phyloP scores from a whole-genome alignment of 92 coral and sea anemone species.

The Bergia sp. region DNA sequence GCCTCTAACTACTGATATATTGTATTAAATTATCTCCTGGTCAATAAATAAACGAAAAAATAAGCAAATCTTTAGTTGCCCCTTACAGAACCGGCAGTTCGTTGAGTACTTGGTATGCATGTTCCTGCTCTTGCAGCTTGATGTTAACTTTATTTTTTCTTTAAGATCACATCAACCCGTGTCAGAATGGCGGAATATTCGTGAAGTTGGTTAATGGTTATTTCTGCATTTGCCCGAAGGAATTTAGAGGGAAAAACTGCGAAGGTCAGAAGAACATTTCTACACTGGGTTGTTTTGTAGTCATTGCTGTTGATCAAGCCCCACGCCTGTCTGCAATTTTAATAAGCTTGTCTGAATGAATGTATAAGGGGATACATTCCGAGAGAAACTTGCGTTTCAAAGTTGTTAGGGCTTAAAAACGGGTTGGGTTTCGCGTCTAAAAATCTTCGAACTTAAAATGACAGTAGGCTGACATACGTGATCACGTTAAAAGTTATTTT shows the following conservation, averaged over 20 bases:
- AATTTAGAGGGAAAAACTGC: slow-evolving; percentile 87
- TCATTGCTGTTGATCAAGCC: neutral
- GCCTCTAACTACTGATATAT: neutral
- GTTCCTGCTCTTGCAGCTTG: neutral
- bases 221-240: slow-evolving; percentile 92
- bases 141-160: slow-evolving; percentile 2
- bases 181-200: slow-evolving; percentile 92
- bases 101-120: neutral
- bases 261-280: slow-evolving; percentile 69
- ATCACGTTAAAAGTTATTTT: no score
- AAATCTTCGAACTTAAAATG: no score
- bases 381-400: no score
- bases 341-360: no score
- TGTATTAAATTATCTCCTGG: no score
- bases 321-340: no score
- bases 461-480: no score
- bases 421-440: no score
- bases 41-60: no score
- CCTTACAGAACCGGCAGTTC: neutral
- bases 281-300: neutral
- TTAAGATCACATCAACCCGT: slow-evolving; percentile 84
- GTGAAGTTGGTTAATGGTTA: slow-evolving; percentile 81
- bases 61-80: no score
- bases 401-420: no score
- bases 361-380: no score